Evolutionary conservation across 2,797 vertebrate genomes (phyloP), one percentile per base, ranked within the genome.

Genomic region (Protosalanx chinensis): DNA sequence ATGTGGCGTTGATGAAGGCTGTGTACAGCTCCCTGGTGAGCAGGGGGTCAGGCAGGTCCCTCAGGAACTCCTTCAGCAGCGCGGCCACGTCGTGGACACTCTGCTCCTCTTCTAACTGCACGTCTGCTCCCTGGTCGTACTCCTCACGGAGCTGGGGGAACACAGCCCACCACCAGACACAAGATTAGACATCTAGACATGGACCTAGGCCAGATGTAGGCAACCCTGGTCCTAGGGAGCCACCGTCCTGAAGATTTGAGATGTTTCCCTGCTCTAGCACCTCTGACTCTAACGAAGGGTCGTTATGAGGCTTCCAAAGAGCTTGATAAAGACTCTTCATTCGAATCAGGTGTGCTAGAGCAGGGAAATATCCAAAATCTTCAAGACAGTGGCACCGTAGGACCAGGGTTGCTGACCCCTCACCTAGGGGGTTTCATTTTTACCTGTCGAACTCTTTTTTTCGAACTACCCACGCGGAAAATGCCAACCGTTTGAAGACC

Each of bases 391-490:
- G 23, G 23, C 23, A 27, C 23, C 23, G 23, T 27, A 27, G 23
- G 23, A 27, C 23, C 23, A 27, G 23, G 23, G 23, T 27, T 27
- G 23, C 23, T 27, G 23, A 27, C 23, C 23, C 23, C 23, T 27
- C 23, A 27, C 23, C 23, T 27, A 27, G 23, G 23, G 23, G 23
- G 23, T 27, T 27, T 27, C 23, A 64, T 35, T 6, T 78, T 91
- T 90, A 98, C 97, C 94, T 98, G 96, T 82, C 95, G 93, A 71
- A 98, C 96, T 93, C 97, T 93, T 86, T 98, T 99, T 92, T 96
- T 99, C 76, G 98, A 99, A 83, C 97, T 98, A 83, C 98, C 98
- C 64, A 99, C 94, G 79, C 98, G 93, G 88, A 99, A 99, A 87
- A 99, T 98, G 69, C 98, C 98, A 71, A 98, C 95, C 4, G 96